Percentiles rank a stretch among this genome's conserved stretches.
phyloP scores from a whole-genome alignment of 2,113 vertebrate genomes.

The Hemiprocne comata region DNA sequence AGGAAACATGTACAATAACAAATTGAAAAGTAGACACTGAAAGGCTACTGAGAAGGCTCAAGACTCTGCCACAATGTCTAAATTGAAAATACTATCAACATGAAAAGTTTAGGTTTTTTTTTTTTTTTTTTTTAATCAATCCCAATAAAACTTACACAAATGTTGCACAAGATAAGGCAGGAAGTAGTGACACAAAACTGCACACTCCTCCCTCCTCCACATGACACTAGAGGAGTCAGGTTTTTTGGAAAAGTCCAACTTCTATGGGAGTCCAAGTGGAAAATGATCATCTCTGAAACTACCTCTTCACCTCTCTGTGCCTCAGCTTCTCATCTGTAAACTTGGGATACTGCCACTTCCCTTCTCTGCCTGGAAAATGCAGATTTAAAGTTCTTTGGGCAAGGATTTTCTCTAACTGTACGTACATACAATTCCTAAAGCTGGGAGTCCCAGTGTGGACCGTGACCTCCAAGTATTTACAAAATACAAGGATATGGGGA shows the following conservation, averaged over 20 bases:
- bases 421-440: neutral
- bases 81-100: neutral
- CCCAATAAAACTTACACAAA: neutral
- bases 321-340: neutral
- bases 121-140: neutral
- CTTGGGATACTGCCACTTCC: rapidly evolving
- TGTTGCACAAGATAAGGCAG: neutral
- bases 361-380: neutral
- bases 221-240: no score
- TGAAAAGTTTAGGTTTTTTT: neutral
- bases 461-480: neutral
- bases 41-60: neutral
- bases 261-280: neutral
- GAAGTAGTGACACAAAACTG: rapidly evolving
- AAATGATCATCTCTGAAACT: neutral
- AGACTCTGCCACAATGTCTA: neutral
- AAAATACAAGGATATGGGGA: neutral
- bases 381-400: neutral
- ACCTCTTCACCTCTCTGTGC: neutral
- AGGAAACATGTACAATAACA: neutral
- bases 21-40: neutral
- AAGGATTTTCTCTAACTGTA: neutral
- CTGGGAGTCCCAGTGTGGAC: neutral
- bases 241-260: neutral
- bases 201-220: neutral